Evolutionary conservation across 2,888 invertebrate species (phyloP).

Genomic region (Andricus curvator): DNA sequence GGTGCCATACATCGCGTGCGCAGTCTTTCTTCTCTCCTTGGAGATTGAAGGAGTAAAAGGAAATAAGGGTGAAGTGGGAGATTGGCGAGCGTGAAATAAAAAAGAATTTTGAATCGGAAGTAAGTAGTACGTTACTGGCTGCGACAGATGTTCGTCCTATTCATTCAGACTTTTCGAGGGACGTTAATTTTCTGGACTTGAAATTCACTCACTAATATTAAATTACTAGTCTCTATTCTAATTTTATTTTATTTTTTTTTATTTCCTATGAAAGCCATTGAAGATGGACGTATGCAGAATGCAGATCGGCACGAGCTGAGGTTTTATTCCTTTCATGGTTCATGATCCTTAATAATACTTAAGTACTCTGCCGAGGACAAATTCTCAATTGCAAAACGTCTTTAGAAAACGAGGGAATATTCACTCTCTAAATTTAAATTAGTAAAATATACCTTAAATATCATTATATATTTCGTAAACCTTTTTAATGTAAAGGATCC

Average conservation of each 20-base stretch:
- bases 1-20: slow-evolving; percentile 26
- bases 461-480: too few relatives aligned
- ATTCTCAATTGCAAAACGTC: not conserved
- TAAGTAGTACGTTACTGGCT: slow-evolving; percentile 33
- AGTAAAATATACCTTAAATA: too few relatives aligned
- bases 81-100: slow-evolving; percentile 38
- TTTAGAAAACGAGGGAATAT: too few relatives aligned
- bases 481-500: too few relatives aligned
- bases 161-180: slow-evolving; percentile 12
- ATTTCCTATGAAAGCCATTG: not conserved
- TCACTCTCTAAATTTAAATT: too few relatives aligned
- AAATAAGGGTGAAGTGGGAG: slow-evolving; percentile 33
- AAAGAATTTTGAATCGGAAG: slow-evolving; percentile 39
- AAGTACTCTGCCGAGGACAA: not conserved
- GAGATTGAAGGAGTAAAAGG: slow-evolving; percentile 35
- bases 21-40: slow-evolving; percentile 28
- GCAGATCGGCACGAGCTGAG: not conserved
- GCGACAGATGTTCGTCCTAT: slow-evolving; percentile 38
- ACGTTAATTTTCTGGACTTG: slow-evolving; percentile 15
- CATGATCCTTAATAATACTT: slow-evolving; percentile 17
- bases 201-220: slow-evolving; percentile 8
- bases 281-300: not conserved
- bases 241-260: not conserved
- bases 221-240: slow-evolving; percentile 10
- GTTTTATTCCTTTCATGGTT: slow-evolving; percentile 16